Evolutionary conservation across 2,888 invertebrate species (phyloP).

Genomic region (Diaprepes abbreviatus): DNA sequence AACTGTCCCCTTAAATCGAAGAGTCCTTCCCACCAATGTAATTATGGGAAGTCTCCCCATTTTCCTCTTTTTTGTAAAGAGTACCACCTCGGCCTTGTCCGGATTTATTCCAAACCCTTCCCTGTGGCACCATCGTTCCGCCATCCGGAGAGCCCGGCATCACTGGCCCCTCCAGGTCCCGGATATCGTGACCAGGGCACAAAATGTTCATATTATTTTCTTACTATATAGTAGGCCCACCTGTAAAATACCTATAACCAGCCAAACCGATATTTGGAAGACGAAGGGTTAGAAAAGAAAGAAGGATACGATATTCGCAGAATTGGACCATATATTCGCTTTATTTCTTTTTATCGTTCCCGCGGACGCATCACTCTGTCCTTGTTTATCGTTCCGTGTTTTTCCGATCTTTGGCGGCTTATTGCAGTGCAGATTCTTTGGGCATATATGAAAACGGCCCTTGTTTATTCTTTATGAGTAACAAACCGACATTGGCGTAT

Average conservation of each 20-base stretch:
- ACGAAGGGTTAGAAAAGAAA: conserved; percentile 31
- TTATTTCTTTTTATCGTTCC: background rate
- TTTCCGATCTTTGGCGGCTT: conserved; percentile 22
- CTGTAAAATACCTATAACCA: conserved; percentile 26
- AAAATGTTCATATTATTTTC: too few relatives aligned
- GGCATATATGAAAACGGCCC: conserved; percentile 24
- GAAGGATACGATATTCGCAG: conserved; percentile 15
- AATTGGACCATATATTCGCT: conserved; percentile 1
- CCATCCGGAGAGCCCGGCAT: too few relatives aligned
- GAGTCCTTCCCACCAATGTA: too few relatives aligned
- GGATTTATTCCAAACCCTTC: too few relatives aligned
- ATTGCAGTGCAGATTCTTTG: conserved; percentile 8
- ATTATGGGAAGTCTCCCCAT: too few relatives aligned
- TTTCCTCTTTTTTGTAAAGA: too few relatives aligned
- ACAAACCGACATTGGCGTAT: conserved; percentile 4
- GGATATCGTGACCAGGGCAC: too few relatives aligned
- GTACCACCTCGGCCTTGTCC: too few relatives aligned
- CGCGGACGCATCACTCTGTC: background rate
- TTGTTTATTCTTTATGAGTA: conserved; percentile 24
- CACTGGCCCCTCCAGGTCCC: too few relatives aligned
- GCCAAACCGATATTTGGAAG: conserved; percentile 34
- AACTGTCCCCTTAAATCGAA: too few relatives aligned
- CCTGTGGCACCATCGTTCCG: too few relatives aligned
- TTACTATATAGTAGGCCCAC: conserved; percentile 26
- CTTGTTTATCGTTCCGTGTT: conserved; percentile 12